A percentile compares a stretch with the other conserved stretches of the same genome.
phyloP scores from a whole-genome alignment of 2,797 vertebrate genomes.

The Ptychadena robeensis region DNA sequence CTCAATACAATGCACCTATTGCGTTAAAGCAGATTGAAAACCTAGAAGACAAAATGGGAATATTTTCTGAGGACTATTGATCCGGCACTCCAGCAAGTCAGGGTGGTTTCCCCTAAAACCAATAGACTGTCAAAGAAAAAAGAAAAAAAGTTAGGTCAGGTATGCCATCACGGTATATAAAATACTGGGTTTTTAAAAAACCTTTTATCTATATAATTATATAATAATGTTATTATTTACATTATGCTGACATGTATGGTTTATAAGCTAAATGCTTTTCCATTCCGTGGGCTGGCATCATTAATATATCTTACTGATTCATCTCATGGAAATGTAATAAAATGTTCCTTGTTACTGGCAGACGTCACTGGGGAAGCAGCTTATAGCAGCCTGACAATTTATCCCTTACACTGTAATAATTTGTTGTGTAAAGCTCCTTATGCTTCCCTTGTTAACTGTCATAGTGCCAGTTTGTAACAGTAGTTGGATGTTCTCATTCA shows the following conservation, averaged over 20 bases:
- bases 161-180: too few species aligned
- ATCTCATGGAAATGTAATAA: constrained; percentile 46
- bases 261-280: not conserved
- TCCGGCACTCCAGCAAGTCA: too few species aligned
- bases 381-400: constrained; percentile 42
- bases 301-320: constrained; percentile 30
- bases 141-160: too few species aligned
- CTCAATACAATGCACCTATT: too few species aligned
- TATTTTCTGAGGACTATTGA: too few species aligned
- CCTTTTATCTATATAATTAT: too few species aligned
- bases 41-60: too few species aligned
- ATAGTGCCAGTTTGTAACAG: constrained; percentile 25
- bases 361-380: constrained; percentile 54
- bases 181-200: too few species aligned
- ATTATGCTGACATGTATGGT: not conserved
- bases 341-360: constrained; percentile 31
- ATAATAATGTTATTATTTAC: not conserved
- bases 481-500: not conserved
- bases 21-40: too few species aligned
- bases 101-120: too few species aligned
- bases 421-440: constrained; percentile 45
- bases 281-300: not conserved
- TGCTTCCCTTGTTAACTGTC: constrained; percentile 26
- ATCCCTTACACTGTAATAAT: constrained; percentile 54
- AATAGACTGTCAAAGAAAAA: too few species aligned